Percentiles rank a stretch among this genome's conserved stretches.
Evolutionary conservation across 2,888 invertebrate species (phyloP).

Genomic region (Metalampra italica): DNA sequence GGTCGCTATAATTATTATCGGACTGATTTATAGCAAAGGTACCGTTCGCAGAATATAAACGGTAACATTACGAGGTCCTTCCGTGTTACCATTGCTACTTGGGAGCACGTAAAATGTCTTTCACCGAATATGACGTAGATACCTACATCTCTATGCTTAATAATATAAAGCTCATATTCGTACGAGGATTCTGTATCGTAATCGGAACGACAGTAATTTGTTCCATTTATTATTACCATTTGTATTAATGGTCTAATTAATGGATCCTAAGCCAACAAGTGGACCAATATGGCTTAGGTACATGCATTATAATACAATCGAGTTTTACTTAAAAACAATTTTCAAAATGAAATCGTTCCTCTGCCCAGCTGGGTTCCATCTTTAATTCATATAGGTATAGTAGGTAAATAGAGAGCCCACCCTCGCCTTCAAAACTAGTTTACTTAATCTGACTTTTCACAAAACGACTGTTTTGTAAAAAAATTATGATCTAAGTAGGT

Average conservation of each 20-base stretch:
- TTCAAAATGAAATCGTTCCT: too few species aligned
- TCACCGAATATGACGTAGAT: not conserved
- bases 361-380: too few species aligned
- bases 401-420: too few species aligned
- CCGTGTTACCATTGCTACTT: constrained; percentile 16
- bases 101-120: not conserved
- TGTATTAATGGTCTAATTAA: not conserved
- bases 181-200: not conserved
- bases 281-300: not conserved
- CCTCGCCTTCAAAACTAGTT: too few species aligned
- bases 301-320: too few species aligned
- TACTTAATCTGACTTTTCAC: too few species aligned
- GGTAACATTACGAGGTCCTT: constrained; percentile 40
- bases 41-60: constrained; percentile 70
- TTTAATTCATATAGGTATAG: too few species aligned
- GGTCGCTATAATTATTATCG: constrained; percentile 69
- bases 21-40: constrained; percentile 62
- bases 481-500: too few species aligned
- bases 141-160: not conserved
- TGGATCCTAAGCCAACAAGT: not conserved
- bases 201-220: not conserved
- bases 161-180: not conserved
- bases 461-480: too few species aligned
- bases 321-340: too few species aligned
- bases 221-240: not conserved